Evolutionary conservation across 2,113 vertebrate genomes (phyloP), one percentile per base, ranked within the genome.

Genomic region (Sinosuthora webbiana): DNA sequence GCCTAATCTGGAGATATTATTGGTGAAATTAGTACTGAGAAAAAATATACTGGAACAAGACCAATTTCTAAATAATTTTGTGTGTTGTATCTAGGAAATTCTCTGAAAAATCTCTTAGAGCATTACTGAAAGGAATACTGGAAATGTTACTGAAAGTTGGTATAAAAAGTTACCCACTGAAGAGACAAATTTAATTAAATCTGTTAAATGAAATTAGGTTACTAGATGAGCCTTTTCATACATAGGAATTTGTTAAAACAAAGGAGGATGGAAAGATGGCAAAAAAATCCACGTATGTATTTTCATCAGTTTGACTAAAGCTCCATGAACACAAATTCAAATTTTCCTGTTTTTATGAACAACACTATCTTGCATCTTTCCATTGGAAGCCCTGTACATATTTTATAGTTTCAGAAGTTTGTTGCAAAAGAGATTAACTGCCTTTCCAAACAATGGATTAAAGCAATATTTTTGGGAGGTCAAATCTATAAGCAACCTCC

Each of bases 401-500:
- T 65, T 90, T 93, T 23, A 87, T n/a, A 92, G 86, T 96, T 95
- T 75, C 56, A 82, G 44, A 94, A 97, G 89, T 95, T 97, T 94
- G 88, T 84, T 88, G 70, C 41, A 96, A 94, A 96, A 96, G 50
- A 95, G 90, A 97, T 96, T 94, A 97, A 97, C 30, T 27, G 80
- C 35, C 76, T 84, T 94, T 92, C 27, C 19, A 63, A 83, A 49
- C 67, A 71, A 73, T 25, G 63, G n/a, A 78, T 95, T 93, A 67
- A 75, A 63, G 64, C 62, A 96, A 25, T 95, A 96, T 96, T 97
- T 98, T 90, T 95, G 63, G 80, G 82, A 88, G 76, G 88, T 96
- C 97, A 97, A 97, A 98, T 98, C 98, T 93, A 97, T 98, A 98
- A 92, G 74, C 90, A 96, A 97, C 97, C 96, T 95, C 95, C 95